Evolutionary conservation across 2,113 vertebrate genomes (phyloP), one percentile per base, ranked within the genome.

Genomic region (Raja brachyura): DNA sequence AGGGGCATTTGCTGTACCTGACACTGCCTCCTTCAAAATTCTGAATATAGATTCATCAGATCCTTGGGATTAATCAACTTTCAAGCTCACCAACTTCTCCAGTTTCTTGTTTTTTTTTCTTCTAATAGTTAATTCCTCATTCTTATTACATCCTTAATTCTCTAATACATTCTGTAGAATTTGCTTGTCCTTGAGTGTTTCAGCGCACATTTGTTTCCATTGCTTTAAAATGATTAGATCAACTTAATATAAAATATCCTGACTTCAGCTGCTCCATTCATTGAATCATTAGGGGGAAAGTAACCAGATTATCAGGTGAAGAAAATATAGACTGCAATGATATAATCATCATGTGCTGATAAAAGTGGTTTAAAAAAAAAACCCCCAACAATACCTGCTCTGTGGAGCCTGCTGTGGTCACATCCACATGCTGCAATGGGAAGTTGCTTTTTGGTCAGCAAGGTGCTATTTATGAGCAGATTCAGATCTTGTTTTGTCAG

Each of bases 401-500:
- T 61, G 56, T 86, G 28, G 22, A 61, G 56, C 9, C 56, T 28
- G 4, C 59, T 59, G 6, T 61, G 22, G 54, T 85, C 25, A 59
- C 8, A 59, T n/a, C 1, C 54, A 59, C 5, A 5, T 85, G 54
- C 81, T 85, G 81, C 11, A 85, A 61, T 86, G 81, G 56, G 81
- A 59, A 59, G 54, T 86, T 61, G 54, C 81, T 18, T 86, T 54
- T n/a, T 28, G 28, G 25, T 61, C 10, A 86, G 39, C 2, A 59
- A 86, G 81, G 81, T 28, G 13, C 10, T 61, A 86, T 86, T 14
- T 86, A 22, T n/a, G 81, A 86, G 81, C 54, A 86, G 81, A n/a
- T n/a, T 54, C 54, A 48, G 14, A 56, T 28, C 28, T 59, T 14
- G 10, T 86, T 61, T 86, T 61, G 56, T 10, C 81, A 86, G 81